phyloP scores from a whole-genome alignment of 2,888 invertebrate species.

The Tortrix viridana region DNA sequence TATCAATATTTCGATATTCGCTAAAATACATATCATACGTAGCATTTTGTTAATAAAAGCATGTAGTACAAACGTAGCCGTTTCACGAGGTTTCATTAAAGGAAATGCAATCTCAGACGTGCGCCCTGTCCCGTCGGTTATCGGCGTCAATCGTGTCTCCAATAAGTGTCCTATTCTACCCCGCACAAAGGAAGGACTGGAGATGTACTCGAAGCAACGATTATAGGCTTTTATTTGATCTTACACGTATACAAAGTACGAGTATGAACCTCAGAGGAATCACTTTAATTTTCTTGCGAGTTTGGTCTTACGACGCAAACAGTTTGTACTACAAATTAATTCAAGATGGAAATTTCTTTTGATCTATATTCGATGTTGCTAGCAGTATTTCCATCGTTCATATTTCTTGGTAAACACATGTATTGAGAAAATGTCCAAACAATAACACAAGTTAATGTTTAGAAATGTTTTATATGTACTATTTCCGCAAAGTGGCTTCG shows the following conservation, averaged over 20 bases:
- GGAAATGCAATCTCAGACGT: constrained; percentile 28
- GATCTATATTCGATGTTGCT: neutral
- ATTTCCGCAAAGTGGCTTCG: constrained; percentile 19
- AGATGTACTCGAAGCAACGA: constrained; percentile 13
- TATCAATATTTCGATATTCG: too few species aligned
- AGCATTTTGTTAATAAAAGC: too few species aligned
- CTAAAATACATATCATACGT: too few species aligned
- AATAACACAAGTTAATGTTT: constrained; percentile 7
- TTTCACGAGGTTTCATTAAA: constrained; percentile 18
- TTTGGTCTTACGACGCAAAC: constrained; percentile 3
- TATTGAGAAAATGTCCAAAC: constrained; percentile 1
- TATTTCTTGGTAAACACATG: neutral
- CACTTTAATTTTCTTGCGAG: constrained; percentile 5
- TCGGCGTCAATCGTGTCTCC: constrained; percentile 10
- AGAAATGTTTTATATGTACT: constrained; percentile 13
- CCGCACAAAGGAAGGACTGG: constrained; percentile 17
- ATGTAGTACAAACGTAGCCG: neutral
- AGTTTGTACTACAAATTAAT: constrained; percentile 10
- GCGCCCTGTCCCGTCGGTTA: constrained; percentile 21
- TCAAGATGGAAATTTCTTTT: constrained; percentile 6
- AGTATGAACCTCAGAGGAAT: constrained; percentile 4
- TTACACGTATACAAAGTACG: constrained; percentile 4
- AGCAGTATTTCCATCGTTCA: neutral
- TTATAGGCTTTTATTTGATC: constrained; percentile 9
- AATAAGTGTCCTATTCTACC: constrained; percentile 24